Conservation (phyloP, 2,797 vertebrate genomes). For the Otolemur crassicaudatus region DNA sequence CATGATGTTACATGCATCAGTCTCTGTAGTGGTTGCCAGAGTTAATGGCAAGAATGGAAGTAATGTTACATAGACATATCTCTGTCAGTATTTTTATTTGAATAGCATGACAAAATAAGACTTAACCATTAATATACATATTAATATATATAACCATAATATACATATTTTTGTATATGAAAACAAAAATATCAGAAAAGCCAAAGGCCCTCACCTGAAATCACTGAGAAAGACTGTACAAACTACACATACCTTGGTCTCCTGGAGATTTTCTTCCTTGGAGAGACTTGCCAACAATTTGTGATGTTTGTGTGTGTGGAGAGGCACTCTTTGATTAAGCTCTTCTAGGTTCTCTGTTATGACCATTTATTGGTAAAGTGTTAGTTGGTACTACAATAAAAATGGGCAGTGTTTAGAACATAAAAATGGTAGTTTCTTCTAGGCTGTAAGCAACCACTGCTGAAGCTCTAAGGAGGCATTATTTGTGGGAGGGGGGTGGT, state of each 20-base stretch:
- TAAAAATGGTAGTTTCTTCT: background rate
- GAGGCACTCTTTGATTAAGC: background rate
- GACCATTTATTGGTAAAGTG: background rate
- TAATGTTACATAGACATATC: background rate
- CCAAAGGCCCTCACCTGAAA: background rate
- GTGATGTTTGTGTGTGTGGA: background rate
- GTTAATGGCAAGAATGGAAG: background rate
- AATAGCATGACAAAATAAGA: background rate
- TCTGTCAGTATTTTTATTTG: background rate
- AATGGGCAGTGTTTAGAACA: background rate
- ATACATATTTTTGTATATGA: background rate
- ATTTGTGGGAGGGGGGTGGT: no score
- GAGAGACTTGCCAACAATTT: background rate
- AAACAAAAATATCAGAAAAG: background rate
- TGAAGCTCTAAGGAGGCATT: background rate
- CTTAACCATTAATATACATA: background rate
- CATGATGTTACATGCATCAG: background rate
- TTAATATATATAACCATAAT: no score
- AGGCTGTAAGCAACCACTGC: background rate
- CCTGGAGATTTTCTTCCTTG: background rate
- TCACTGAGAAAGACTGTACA: background rate
- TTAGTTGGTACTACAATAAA: background rate
- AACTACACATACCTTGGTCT: background rate
- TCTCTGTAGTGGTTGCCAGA: background rate
- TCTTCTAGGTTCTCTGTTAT: background rate